phyloP scores from a whole-genome alignment of 1,140 invertebrate species.

The Stegodyphus mimosarum region DNA sequence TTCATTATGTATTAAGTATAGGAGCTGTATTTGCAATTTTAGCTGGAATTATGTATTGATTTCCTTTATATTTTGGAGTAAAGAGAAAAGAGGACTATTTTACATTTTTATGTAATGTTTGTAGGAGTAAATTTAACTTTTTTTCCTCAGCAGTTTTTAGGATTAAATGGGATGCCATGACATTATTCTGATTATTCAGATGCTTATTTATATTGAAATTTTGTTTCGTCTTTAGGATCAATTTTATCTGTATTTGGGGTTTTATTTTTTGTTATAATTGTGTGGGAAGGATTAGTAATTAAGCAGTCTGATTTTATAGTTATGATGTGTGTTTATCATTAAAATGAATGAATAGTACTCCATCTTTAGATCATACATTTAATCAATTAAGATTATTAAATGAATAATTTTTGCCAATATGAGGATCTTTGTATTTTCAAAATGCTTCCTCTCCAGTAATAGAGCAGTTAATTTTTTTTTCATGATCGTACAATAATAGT shows the following conservation, averaged over 20 bases:
- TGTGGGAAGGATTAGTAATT: conserved; percentile 69
- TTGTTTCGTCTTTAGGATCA: conserved; percentile 75
- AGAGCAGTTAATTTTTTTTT: conserved; percentile 74
- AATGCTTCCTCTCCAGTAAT: conserved; percentile 73
- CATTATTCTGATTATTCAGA: conserved; percentile 80
- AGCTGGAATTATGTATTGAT: conserved; percentile 77
- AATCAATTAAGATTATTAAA: conserved; percentile 72
- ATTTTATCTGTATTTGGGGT: conserved; percentile 72
- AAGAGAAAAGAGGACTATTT: conserved; percentile 69
- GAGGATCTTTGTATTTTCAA: conserved; percentile 72
- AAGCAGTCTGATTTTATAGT: conserved; percentile 67
- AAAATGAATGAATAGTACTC: conserved; percentile 73
- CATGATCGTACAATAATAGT: conserved; percentile 73
- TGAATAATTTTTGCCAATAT: conserved; percentile 70
- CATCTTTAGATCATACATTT: conserved; percentile 73
- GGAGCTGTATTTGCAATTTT: conserved; percentile 79
- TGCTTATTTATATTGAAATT: conserved; percentile 75
- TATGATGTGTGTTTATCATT: conserved; percentile 70
- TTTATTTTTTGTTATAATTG: conserved; percentile 73
- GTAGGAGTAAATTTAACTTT: conserved; percentile 80
- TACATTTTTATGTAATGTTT: conserved; percentile 74
- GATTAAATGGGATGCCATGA: conserved; percentile 76
- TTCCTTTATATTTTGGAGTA: conserved; percentile 74
- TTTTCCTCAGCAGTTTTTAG: conserved; percentile 81
- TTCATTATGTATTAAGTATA: conserved; percentile 77